These are phyloP conservation scores for Axis porcinus DNA, from an alignment of 2,113 vertebrate genomes.

Conservation along the genomic window DNA sequence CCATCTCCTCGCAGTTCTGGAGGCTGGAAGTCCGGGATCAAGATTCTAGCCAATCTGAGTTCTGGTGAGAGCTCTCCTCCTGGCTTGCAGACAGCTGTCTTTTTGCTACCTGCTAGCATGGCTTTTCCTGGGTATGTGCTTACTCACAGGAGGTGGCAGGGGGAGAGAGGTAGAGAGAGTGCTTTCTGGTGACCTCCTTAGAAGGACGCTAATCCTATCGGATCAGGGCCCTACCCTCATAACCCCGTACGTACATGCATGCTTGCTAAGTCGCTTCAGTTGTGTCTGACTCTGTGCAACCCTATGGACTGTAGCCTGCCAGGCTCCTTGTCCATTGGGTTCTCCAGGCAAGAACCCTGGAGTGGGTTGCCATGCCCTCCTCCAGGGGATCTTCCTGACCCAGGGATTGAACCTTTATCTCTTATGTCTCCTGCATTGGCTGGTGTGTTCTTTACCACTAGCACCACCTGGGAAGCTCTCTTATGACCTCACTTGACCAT, in stretches of 20 bases:
- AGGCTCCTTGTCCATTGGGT: not conserved
- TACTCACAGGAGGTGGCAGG: too few species aligned
- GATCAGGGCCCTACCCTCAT: not conserved
- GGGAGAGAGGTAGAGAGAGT: not conserved
- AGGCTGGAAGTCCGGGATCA: not conserved
- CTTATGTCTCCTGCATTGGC: not conserved
- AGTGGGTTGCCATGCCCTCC: not conserved
- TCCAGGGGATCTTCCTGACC: not conserved
- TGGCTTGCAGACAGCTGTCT: not conserved
- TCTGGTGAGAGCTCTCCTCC: not conserved
- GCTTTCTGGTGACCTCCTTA: not conserved
- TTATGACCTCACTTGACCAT: not conserved
- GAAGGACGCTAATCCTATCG: not conserved
- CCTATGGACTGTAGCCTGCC: not conserved
- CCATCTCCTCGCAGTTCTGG: not conserved
- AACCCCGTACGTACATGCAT: accelerated
- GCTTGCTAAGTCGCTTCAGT: not conserved
- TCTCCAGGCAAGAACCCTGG: not conserved
- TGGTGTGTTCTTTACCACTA: not conserved
- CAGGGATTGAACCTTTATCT: not conserved
- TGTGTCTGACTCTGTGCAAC: not conserved
- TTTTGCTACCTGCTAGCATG: not conserved
- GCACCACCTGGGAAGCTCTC: not conserved
- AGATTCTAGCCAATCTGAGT: not conserved
- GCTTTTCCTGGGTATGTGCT: not conserved